phyloP scores from a whole-genome alignment of 2,888 invertebrate species.

The Eupsilia transversa region DNA sequence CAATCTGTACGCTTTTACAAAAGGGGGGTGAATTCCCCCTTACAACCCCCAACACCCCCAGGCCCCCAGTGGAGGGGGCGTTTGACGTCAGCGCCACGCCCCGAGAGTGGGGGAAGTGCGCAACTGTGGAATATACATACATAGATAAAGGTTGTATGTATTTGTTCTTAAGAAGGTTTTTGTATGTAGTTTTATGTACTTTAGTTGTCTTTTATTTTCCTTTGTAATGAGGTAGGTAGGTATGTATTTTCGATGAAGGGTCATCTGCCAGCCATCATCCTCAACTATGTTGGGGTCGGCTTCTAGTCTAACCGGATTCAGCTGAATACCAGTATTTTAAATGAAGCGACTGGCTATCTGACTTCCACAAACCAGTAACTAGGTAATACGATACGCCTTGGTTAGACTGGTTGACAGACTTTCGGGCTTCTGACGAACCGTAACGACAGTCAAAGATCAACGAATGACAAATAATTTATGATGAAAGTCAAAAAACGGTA shows the following conservation, averaged over 20 bases:
- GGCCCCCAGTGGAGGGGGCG: constrained; percentile 63
- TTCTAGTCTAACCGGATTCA: not conserved
- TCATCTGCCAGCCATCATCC: too few relatives aligned
- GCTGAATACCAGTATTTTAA: not conserved
- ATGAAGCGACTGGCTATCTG: too few relatives aligned
- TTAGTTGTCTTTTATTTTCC: not conserved
- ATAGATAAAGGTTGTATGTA: not conserved
- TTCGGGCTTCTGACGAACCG: too few relatives aligned
- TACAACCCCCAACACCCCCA: constrained; percentile 24
- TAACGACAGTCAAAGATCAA: too few relatives aligned
- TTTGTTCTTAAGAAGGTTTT: not conserved
- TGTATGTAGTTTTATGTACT: constrained; percentile 16
- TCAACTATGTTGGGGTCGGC: not conserved
- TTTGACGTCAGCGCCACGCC: constrained; percentile 81
- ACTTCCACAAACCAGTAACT: too few relatives aligned
- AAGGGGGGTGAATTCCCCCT: constrained; percentile 32
- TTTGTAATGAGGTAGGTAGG: not conserved
- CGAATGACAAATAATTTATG: too few relatives aligned
- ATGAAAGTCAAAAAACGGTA: too few relatives aligned
- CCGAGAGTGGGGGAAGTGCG: constrained; percentile 52
- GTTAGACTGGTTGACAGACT: too few relatives aligned
- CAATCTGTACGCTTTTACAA: constrained; percentile 33
- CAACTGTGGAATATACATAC: constrained; percentile 10
- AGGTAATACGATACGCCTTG: too few relatives aligned
- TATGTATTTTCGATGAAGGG: not conserved